Evolutionary conservation across 2,888 invertebrate genomes (phyloP), one percentile per base, ranked within the genome.

Genomic region (Corythucha ciliata): DNA sequence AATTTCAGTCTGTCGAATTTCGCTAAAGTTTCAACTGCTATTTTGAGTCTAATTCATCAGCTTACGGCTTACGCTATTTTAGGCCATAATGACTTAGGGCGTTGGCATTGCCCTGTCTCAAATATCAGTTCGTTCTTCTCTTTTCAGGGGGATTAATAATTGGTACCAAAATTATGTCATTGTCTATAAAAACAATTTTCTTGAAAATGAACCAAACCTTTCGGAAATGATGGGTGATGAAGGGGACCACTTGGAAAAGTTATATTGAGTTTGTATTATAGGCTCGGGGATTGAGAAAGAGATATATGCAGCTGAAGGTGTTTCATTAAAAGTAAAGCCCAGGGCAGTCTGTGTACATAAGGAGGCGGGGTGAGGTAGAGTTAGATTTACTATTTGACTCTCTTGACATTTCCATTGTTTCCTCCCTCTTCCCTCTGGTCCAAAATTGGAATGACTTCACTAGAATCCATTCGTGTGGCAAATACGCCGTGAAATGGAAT

Each of bases 401-500:
- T 51, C 51, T 44, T 52, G 52, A 52, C 52, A 48, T 52, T 52
- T 52, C 52, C 52, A 52, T 52, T 52, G 52, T 52, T 52, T 52
- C 39, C 45, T 24, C 20, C 39, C 36, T 37, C 45, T 21, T 21
- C 25, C 34, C 26, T 45, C 39, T 41, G 16, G 36, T 33, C 52
- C 52, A 48, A 52, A 52, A 47, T 36, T 47, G 52, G 52, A 52
- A 52, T 52, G 52, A 52, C 52, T 52, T 40, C 40, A 52, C 47
- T 52, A 48, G 52, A 52, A 52, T 52, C 52, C 52, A 52, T 52
- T 52, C 52, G 52, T 47, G 47, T 52, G 52, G 52, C 52, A 52
- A 52, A 52, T 52, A 52, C 52, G 48, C 52, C 52, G 52, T 52
- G 52, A 52, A 52, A 52, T 52, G 52, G 52, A 52, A 52, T 52